These are phyloP conservation scores for Romanomermis culicivorax DNA, from an alignment of 2,888 invertebrate genomes.

Conservation along the genomic window DNA sequence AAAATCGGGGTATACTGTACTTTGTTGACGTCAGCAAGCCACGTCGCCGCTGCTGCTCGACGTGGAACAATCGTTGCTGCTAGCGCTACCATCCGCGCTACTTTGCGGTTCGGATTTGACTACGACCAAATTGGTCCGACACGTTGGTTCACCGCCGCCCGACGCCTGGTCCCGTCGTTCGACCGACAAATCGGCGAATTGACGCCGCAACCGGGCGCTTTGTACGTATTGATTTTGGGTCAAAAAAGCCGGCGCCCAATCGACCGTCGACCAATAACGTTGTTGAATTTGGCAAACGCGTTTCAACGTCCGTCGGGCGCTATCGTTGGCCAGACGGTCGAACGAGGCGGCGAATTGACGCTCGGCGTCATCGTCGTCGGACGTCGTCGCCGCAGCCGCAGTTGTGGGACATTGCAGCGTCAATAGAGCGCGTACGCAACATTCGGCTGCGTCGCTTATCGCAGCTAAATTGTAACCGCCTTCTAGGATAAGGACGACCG, in stretches of 20 bases:
- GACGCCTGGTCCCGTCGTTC: too few relatives aligned
- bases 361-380: constrained; percentile 38
- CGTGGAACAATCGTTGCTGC: too few relatives aligned
- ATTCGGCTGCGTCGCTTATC: constrained; percentile 88
- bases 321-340: not conserved
- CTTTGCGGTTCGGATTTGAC: too few relatives aligned
- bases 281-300: constrained; percentile 11
- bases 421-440: constrained; percentile 65
- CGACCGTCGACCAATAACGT: constrained; percentile 1
- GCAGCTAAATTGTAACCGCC: constrained; percentile 73
- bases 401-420: too few relatives aligned
- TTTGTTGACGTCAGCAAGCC: too few relatives aligned
- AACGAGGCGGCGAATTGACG: constrained; percentile 33
- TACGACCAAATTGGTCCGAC: too few relatives aligned
- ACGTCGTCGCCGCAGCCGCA: too few relatives aligned
- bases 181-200: constrained; percentile 3
- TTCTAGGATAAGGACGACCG: constrained; percentile 39
- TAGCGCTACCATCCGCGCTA: too few relatives aligned
- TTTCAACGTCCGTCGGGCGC: constrained; percentile 8
- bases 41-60: too few relatives aligned
- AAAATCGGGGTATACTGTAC: too few relatives aligned
- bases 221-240: not conserved
- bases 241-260: not conserved
- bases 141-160: too few relatives aligned
- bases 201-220: not conserved